Conservation (phyloP, 2,888 invertebrate species). For the Spatulosminthurus flaviceps region DNA sequence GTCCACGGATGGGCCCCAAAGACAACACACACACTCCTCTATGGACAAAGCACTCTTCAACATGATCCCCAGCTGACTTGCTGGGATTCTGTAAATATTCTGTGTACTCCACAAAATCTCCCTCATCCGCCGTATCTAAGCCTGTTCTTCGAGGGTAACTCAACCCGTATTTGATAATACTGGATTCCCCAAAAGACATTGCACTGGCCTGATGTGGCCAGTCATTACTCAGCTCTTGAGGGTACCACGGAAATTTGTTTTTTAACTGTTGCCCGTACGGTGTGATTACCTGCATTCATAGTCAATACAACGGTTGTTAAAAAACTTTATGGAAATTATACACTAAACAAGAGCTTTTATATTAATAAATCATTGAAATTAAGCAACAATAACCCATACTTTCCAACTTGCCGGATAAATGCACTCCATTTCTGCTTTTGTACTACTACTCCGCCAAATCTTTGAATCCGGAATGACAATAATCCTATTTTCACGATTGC, state of each 20-base stretch:
- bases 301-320: neutral
- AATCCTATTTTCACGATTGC: no score
- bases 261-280: slow-evolving; percentile 59
- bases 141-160: slow-evolving; percentile 61
- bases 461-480: no score
- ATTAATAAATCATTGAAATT: no score
- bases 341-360: no score
- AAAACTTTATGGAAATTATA: no score
- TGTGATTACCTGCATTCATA: slow-evolving; percentile 49
- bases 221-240: slow-evolving; percentile 60
- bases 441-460: no score
- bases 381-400: no score
- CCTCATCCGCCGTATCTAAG: slow-evolving; percentile 51
- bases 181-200: slow-evolving; percentile 60
- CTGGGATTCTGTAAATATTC: slow-evolving; percentile 42
- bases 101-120: slow-evolving; percentile 54
- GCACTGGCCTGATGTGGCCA: slow-evolving; percentile 62
- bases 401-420: no score
- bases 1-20: slow-evolving; percentile 59
- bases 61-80: slow-evolving; percentile 26
- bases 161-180: slow-evolving; percentile 59
- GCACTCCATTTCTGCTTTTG: no score
- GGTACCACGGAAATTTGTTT: slow-evolving; percentile 59
- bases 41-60: slow-evolving; percentile 59
- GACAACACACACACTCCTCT: slow-evolving; percentile 59